phyloP scores from a whole-genome alignment of 2,113 vertebrate genomes.

The Pluvianellus socialis region DNA sequence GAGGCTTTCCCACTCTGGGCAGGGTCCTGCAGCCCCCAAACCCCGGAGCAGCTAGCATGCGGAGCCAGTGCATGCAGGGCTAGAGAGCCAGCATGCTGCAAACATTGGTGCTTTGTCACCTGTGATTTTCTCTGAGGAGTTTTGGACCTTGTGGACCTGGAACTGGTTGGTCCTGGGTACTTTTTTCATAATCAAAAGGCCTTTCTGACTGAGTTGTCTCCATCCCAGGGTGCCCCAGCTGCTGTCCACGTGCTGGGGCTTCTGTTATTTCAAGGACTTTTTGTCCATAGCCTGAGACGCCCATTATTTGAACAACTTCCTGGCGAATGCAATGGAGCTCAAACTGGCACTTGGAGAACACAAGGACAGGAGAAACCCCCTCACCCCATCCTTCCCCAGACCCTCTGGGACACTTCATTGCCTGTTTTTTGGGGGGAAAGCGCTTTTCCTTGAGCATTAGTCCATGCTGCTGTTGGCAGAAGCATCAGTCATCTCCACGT shows the following conservation, averaged over 20 bases:
- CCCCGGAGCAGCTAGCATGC: background rate
- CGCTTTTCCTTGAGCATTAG: background rate
- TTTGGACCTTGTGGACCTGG: background rate
- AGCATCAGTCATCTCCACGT: background rate
- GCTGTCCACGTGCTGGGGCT: background rate
- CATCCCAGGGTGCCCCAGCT: background rate
- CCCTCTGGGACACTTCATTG: fast-evolving
- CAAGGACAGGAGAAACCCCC: background rate
- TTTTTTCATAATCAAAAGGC: background rate
- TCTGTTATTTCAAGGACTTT: background rate
- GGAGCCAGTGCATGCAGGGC: background rate
- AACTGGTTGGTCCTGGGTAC: background rate
- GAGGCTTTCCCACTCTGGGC: background rate
- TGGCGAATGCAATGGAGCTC: background rate
- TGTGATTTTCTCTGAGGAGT: background rate
- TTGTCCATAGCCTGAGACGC: background rate
- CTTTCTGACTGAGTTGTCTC: background rate
- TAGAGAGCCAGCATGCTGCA: background rate
- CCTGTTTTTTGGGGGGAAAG: background rate
- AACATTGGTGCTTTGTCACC: background rate
- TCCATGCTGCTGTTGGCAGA: background rate
- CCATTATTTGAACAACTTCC: background rate
- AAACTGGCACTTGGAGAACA: background rate
- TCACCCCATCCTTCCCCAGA: background rate
- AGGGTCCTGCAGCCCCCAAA: background rate